Evolutionary conservation across 2,888 invertebrate species (phyloP), one percentile per base, ranked within the genome.

Genomic region (Andrena camellia): DNA sequence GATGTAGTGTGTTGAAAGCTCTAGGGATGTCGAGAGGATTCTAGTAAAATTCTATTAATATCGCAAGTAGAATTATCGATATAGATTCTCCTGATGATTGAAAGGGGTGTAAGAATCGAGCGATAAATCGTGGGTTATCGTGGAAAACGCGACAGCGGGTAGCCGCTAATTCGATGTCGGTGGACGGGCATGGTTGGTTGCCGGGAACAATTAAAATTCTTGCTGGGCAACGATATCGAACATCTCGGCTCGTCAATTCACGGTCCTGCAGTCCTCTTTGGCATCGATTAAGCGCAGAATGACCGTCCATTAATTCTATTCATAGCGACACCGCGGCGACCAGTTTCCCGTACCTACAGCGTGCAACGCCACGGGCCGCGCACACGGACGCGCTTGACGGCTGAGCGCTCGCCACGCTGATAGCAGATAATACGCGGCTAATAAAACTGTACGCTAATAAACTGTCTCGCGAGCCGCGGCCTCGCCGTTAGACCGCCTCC

Each of bases 281-380:
- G 66, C 79, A 81, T 74, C 86, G 88, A 88, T 82, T 85, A 86
- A 83, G 54, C 69, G 78, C 68, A 54, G 78, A 83, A 83, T 83
- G 78, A 79, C 81, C 83, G 77, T 83, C 83, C 86, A 89, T 89
- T 90, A 90, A 88, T 89, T 89, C 88, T 90, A 89, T 90, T 89
- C 88, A 88, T 89, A 88, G 86, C 79, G 77, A 79, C 57, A 79
- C 64, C 81, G 78, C 80, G 80, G 54, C 82, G 86, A 87, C 87
- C 87, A 84, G 88, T 87, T 85, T 83, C 62, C 72, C 80, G 72
- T 81, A 64, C 79, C 69, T 80, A 57, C 69, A 70, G 17, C 42
- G 42, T 42, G 66, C 73, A 74, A 74, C 67, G 63, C 23, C 50
- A 54, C 63, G 33, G 50, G 42, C 59, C 26, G 1, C 23, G 50